Base-by-base conservation (phyloP, 2,797 vertebrate genomes). In the Phyllotis vaccarum region DNA sequence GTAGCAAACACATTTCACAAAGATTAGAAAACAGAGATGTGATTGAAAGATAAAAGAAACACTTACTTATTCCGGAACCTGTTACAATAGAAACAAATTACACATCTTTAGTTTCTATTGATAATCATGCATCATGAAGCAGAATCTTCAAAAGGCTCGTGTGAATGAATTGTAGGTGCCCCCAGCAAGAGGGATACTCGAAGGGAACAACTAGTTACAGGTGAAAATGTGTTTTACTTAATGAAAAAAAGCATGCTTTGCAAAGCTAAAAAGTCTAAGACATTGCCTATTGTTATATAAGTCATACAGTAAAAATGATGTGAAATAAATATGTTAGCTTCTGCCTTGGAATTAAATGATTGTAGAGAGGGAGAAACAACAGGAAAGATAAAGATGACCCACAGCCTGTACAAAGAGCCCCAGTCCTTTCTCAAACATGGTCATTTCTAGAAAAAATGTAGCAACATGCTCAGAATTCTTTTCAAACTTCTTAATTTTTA, bases 21-120 rank as follows among this genome's bases (percentile, higher is more conserved):
- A 85, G 31, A 5, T 89, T 90, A 90, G 88, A 68, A 87, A 91
- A 78, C 60, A 72, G 52, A 85, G 31, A 72, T 58, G 31, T 89
- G 21, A 89, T 75, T 31, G n/a, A 0, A 83, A 74, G 11, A 94
- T 72, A 37, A 95, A 92, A 88, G 66, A 75, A 89, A 29, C 60
- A 54, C 27, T 88, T 22, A 11, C 82, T 94, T 91, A 31, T 81
- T 89, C 22, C 16, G 76, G 29, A 16, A 80, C 21, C 60, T 24
- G 64, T 79, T 95, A 29, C 31, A 64, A 43, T 58, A 86, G 22
- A 46, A 52, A 81, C 58, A 89, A 22, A 54, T 2, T 21, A n/a
- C 64, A 29, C 17, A 64, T 54, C 19, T 46, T 93, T 68, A 94
- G 76, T 88, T 86, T 89, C 19, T 1, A 49, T 75, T 29, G 64